A percentile compares a stretch with the other conserved stretches of the same genome.
Conservation (phyloP, 2,888 invertebrate species). For the Bibio marci region DNA sequence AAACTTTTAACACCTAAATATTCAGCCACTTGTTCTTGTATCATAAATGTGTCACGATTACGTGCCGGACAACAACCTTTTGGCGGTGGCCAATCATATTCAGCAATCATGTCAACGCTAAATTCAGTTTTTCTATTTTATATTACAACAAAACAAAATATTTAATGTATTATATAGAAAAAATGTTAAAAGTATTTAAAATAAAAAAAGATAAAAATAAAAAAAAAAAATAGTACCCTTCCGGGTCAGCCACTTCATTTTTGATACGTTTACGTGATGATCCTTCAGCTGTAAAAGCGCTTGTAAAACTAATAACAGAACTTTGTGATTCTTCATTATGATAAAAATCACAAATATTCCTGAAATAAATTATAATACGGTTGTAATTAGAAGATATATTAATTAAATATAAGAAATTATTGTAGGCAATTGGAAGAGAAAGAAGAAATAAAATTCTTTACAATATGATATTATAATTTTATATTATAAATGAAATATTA, state of each 20-base stretch:
- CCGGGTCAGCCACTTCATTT: conserved; percentile 32
- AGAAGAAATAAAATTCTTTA: too few relatives aligned
- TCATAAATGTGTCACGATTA: conserved; percentile 66
- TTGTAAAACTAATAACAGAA: conserved; percentile 53
- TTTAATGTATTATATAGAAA: background rate
- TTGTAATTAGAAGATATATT: too few relatives aligned
- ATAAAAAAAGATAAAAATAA: conserved; percentile 1
- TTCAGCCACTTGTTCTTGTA: conserved; percentile 92
- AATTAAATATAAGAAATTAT: too few relatives aligned
- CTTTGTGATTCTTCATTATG: conserved; percentile 66
- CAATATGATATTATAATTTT: too few relatives aligned
- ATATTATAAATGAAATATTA: background rate
- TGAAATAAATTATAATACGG: too few relatives aligned
- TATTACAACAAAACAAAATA: conserved; percentile 5
- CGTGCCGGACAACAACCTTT: conserved; percentile 32
- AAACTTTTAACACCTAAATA: conserved; percentile 92
- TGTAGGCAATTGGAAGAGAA: too few relatives aligned
- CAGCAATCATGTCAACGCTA: conserved; percentile 76
- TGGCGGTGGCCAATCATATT: conserved; percentile 80
- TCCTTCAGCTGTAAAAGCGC: conserved; percentile 37
- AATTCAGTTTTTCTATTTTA: conserved; percentile 34
- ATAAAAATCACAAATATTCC: conserved; percentile 12
- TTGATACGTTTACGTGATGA: conserved; percentile 27
- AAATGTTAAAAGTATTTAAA: background rate
- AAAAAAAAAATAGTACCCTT: conserved; percentile 22